Evolutionary conservation across 2,888 invertebrate genomes (phyloP).

Genomic region (Calliopum simillimum): DNA sequence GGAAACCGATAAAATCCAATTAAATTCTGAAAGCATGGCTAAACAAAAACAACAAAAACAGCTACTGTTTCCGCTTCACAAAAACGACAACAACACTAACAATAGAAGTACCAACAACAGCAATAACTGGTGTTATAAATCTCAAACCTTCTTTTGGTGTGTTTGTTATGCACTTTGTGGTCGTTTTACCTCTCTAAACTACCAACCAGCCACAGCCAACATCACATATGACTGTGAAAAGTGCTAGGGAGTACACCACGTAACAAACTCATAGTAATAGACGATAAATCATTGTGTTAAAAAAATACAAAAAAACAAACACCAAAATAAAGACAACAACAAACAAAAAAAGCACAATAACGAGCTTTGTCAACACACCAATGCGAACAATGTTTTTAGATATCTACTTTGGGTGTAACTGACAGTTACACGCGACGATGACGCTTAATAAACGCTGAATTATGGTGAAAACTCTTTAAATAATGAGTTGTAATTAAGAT

Average conservation of each 20-base stretch:
- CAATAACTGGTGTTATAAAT: slow-evolving; percentile 8
- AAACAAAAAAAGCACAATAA: not conserved
- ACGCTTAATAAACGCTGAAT: not conserved
- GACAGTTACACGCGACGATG: no score
- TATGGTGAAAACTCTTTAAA: slow-evolving; percentile 7
- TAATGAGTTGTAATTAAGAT: slow-evolving; percentile 1
- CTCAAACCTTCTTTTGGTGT: slow-evolving; percentile 2
- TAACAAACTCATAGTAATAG: not conserved
- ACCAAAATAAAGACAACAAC: not conserved
- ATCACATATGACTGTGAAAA: slow-evolving; percentile 1
- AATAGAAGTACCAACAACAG: slow-evolving; percentile 2
- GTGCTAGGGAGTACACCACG: not conserved
- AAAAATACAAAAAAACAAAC: not conserved
- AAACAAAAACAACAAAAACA: not conserved
- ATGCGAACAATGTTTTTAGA: no score
- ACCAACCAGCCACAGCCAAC: not conserved
- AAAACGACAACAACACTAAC: not conserved
- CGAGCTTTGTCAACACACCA: no score
- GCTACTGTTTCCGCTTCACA: slow-evolving; percentile 11
- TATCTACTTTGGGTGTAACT: no score
- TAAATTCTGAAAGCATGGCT: not conserved
- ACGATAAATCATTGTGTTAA: not conserved
- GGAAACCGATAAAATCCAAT: slow-evolving; percentile 24
- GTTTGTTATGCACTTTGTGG: not conserved
- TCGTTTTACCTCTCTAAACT: no score